phyloP scores from a whole-genome alignment of 2,113 vertebrate genomes.

The Oryzias celebensis region DNA sequence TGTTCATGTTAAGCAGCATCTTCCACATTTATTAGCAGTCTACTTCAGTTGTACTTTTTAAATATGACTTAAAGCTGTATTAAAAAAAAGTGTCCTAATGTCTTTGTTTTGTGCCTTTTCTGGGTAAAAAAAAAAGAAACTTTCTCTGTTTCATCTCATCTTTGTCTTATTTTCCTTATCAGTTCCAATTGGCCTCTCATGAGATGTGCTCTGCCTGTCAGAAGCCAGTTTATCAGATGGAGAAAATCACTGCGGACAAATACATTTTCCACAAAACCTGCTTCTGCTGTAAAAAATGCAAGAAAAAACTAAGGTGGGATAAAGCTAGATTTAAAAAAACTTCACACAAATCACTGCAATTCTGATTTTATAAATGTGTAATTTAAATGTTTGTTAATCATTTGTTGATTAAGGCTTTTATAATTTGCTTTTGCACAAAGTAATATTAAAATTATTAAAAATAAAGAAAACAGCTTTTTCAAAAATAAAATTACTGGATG shows the following conservation, averaged over 20 bases:
- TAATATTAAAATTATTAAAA: too few relatives aligned
- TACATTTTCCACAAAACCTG: conserved; percentile 79
- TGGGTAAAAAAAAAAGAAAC: background rate
- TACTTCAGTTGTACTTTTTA: too few relatives aligned
- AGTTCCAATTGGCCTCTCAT: conserved; percentile 70
- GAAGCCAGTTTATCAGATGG: conserved; percentile 79
- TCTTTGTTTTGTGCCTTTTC: background rate
- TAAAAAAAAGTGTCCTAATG: too few relatives aligned
- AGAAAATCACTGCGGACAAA: conserved; percentile 75
- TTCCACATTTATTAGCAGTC: too few relatives aligned
- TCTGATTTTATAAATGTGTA: too few relatives aligned
- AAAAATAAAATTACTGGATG: too few relatives aligned
- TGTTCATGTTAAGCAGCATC: too few relatives aligned
- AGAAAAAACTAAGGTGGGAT: conserved; percentile 84
- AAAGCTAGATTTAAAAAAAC: conserved; percentile 14
- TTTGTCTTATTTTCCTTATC: conserved; percentile 33
- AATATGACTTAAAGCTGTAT: too few relatives aligned
- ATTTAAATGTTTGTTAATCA: too few relatives aligned
- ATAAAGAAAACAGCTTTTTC: too few relatives aligned
- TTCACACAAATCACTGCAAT: background rate
- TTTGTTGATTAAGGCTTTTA: too few relatives aligned
- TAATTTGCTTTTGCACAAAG: too few relatives aligned
- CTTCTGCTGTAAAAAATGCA: conserved; percentile 84
- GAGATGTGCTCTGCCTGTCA: conserved; percentile 80
- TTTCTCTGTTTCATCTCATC: conserved; percentile 3